phyloP scores from a whole-genome alignment of 1,140 invertebrate genomes.

The Drosophila mauritiana region DNA sequence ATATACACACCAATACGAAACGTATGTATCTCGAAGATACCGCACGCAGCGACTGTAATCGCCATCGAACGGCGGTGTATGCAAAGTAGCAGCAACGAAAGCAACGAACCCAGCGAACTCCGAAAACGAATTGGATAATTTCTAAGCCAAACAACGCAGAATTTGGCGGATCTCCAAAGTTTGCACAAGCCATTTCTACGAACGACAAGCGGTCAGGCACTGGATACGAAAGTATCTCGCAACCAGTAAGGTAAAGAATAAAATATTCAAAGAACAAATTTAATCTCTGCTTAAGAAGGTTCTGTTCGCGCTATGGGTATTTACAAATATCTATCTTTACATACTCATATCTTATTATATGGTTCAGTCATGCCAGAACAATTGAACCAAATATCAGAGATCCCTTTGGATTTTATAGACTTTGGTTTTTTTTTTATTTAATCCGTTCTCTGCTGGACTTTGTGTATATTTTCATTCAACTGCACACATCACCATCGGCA shows the following conservation, averaged over 20 bases:
- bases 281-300: background rate
- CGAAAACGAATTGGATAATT: conserved; percentile 66
- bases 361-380: no score
- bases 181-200: conserved; percentile 48
- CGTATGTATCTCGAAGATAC: conserved; percentile 74
- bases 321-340: no score
- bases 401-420: no score
- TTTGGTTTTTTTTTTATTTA: background rate
- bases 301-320: no score
- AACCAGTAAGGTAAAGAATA: conserved; percentile 55
- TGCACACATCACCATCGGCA: background rate
- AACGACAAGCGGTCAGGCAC: conserved; percentile 35
- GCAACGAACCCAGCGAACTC: conserved; percentile 59
- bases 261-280: background rate
- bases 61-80: conserved; percentile 44
- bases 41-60: conserved; percentile 51
- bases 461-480: background rate
- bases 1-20: conserved; percentile 50
- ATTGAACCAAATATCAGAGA: no score
- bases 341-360: no score
- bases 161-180: conserved; percentile 41
- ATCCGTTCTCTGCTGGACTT: background rate
- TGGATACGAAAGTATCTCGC: conserved; percentile 62
- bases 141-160: conserved; percentile 47
- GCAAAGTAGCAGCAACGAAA: conserved; percentile 68